These are phyloP conservation scores for Marisa cornuarietis DNA, from an alignment of 1,140 invertebrate genomes.

Conservation along the genomic window DNA sequence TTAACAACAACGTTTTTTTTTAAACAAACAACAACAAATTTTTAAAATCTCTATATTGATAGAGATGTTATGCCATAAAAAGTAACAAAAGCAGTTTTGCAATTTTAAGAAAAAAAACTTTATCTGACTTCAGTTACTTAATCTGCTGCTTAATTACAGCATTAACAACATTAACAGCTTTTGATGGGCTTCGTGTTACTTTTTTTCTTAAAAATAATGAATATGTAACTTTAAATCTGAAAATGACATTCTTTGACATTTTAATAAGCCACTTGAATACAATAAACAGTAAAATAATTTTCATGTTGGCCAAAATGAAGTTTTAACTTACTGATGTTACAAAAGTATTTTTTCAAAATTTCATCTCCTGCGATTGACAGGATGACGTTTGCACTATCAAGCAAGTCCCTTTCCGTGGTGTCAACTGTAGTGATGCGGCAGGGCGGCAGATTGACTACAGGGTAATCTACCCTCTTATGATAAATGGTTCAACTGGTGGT, in stretches of 20 bases:
- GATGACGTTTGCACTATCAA: constrained; percentile 59
- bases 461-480: constrained; percentile 35
- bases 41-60: constrained; percentile 23
- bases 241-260: too few species aligned
- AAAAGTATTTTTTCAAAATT: too few species aligned
- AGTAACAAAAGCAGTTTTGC: not conserved
- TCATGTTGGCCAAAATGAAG: too few species aligned
- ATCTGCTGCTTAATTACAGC: not conserved
- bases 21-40: constrained; percentile 23
- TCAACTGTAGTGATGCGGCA: constrained; percentile 67
- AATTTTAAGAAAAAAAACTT: too few species aligned
- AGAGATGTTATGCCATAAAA: constrained; percentile 15
- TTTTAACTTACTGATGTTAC: too few species aligned
- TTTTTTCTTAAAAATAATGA: too few species aligned
- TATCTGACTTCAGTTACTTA: not conserved
- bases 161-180: too few species aligned
- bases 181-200: too few species aligned
- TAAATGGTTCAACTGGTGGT: constrained; percentile 47
- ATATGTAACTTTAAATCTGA: too few species aligned
- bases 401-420: constrained; percentile 63
- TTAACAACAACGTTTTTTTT: constrained; percentile 20
- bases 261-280: not conserved
- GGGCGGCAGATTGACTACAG: constrained; percentile 58
- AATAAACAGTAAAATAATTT: not conserved
- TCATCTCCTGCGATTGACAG: constrained; percentile 21